Base-by-base conservation (phyloP, 2,113 vertebrate species). In the Pimephales promelas region DNA sequence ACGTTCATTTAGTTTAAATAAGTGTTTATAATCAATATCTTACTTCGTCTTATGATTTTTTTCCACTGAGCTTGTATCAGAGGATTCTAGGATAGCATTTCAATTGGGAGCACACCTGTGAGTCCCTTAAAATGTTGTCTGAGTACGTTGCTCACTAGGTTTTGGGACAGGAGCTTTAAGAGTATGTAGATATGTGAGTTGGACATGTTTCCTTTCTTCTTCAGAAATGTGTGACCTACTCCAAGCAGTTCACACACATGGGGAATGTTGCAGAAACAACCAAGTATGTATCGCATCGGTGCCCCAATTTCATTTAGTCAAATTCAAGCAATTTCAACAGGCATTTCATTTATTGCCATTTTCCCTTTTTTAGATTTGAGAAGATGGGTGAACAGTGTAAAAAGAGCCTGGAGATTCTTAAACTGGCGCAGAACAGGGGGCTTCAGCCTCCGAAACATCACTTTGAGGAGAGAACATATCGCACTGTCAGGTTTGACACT, bases 161-260 rank as follows among this genome's bases (percentile, higher is more conserved):
- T 68, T 40, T 68, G 20, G 36, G 34, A 40, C 34, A n/a, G 34
- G 40, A 40, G 18, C 9, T 49, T 54, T 22, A 54, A 54, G 52
- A 14, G 34, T 1, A 70, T 77, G 20, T 45, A 45, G 11, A 73
- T 49, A 34, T 43, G 22, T 54, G 10, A 56, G 9, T 75, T 24
- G 20, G 28, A 36, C 9, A 20, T 52, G n/a, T 64, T 79, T 79
- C 36, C 14, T 83, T 83, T 71, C 78, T 59, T 86, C 85, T 88
- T 80, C 90, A 99, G 98, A 98, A 97, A 88, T 98, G 97, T 89
- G 83, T 96, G 94, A 96, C 95, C 73, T 95, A 96, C 89, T 97
- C 97, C 84, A 97, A 96, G 91, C 97, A 99, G 80, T 99, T 98
- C 91, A 97, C 95, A 85, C 97, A 99, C 88, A 93, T 97, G 91